phyloP scores from a whole-genome alignment of 2,113 vertebrate genomes.

The Lycaon pictus region DNA sequence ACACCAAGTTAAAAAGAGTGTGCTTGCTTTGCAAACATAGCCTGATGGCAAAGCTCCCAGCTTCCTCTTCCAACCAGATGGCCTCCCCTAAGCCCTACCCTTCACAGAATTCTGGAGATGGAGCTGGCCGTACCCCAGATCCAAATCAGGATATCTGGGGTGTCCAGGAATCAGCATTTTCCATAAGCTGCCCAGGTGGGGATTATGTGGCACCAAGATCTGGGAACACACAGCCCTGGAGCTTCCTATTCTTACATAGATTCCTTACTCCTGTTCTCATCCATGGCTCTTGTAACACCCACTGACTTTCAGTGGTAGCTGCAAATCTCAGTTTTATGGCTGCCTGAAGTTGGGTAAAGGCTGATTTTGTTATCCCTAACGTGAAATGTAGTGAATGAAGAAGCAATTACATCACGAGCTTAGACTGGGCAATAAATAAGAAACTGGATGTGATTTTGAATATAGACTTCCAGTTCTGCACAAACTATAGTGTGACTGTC shows the following conservation, averaged over 20 bases:
- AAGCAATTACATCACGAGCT: not conserved
- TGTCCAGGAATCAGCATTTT: constrained; percentile 68
- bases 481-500: not conserved
- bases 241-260: not conserved
- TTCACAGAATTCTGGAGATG: constrained; percentile 75
- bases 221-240: not conserved
- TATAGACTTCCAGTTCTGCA: not conserved
- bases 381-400: not conserved
- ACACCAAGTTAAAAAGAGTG: constrained; percentile 81
- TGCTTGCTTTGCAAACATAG: constrained; percentile 84
- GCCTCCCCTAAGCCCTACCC: constrained; percentile 79
- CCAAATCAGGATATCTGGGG: constrained; percentile 66
- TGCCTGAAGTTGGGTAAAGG: not conserved
- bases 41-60: constrained; percentile 83
- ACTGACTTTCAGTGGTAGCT: not conserved
- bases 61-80: constrained; percentile 83
- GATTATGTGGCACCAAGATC: not conserved
- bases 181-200: constrained; percentile 15
- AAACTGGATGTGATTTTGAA: constrained; percentile 10
- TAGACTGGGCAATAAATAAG: not conserved
- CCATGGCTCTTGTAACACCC: not conserved
- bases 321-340: not conserved
- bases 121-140: constrained; percentile 78
- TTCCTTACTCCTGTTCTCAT: not conserved
- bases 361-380: not conserved